phyloP scores from a whole-genome alignment of 2,888 invertebrate genomes.

The Nowickia ferox region DNA sequence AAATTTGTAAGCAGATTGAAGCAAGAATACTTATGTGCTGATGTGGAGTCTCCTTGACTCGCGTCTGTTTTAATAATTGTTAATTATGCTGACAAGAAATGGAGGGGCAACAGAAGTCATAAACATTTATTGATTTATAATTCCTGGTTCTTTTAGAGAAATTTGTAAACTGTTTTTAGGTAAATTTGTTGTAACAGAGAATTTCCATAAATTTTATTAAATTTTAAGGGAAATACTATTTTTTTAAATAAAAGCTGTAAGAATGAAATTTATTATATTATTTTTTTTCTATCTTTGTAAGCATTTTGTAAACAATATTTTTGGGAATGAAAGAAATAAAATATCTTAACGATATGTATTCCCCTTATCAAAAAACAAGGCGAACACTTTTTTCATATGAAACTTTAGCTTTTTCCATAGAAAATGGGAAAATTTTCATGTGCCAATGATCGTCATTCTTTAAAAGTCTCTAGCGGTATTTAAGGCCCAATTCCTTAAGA shows the following conservation, averaged over 20 bases:
- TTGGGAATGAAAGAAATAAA: too few species aligned
- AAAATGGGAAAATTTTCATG: too few species aligned
- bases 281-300: too few species aligned
- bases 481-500: too few species aligned
- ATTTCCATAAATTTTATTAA: conserved; percentile 27
- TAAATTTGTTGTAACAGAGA: conserved; percentile 33
- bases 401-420: too few species aligned
- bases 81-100: conserved; percentile 61
- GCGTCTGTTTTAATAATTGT: conserved; percentile 59
- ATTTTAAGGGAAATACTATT: background rate
- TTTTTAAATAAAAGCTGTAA: background rate
- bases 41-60: conserved; percentile 39
- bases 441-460: too few species aligned
- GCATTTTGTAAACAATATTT: too few species aligned
- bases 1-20: conserved; percentile 45
- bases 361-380: too few species aligned
- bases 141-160: conserved; percentile 28
- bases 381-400: too few species aligned
- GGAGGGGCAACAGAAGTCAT: conserved; percentile 53
- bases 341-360: too few species aligned
- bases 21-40: background rate
- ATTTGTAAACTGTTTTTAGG: conserved; percentile 39
- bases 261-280: too few species aligned
- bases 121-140: conserved; percentile 67
- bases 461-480: too few species aligned